Evolutionary conservation across 2,113 vertebrate species (phyloP).

Genomic region (Thamnophis sirtalis): DNA sequence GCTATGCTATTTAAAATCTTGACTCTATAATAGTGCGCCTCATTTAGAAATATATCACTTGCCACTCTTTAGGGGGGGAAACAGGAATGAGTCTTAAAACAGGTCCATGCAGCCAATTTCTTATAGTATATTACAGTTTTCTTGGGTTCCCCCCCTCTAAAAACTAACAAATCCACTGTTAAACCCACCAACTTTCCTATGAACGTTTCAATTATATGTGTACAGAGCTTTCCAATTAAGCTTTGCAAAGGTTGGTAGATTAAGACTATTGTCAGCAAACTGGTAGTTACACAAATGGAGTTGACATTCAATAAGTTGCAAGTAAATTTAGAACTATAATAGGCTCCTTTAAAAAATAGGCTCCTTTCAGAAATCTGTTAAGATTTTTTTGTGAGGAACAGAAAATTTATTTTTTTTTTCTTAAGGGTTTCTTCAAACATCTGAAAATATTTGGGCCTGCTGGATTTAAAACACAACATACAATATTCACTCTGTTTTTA

Average conservation of each 20-base stretch:
- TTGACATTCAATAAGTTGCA: not conserved
- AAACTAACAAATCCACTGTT: not conserved
- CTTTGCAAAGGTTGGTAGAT: not conserved
- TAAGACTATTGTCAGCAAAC: not conserved
- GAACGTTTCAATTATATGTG: not conserved
- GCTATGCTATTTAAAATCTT: not conserved
- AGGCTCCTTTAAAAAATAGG: not conserved
- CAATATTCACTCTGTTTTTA: not conserved
- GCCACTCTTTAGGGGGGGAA: rapidly evolving
- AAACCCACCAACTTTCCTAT: not conserved
- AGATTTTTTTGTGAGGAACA: not conserved
- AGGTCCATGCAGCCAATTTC: not conserved
- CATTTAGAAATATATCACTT: not conserved
- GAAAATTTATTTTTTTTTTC: not conserved
- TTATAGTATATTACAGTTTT: not conserved
- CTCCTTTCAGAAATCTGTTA: not conserved
- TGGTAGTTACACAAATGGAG: not conserved
- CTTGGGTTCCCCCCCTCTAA: no score
- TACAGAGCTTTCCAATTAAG: not conserved
- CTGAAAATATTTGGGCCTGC: not conserved
- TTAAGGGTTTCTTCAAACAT: not conserved
- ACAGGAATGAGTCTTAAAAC: not conserved
- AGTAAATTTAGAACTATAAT: not conserved
- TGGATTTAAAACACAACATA: not conserved
- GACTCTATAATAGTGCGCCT: not conserved